Evolutionary conservation across 2,888 invertebrate species (phyloP), one percentile per base, ranked within the genome.

Genomic region (Thysanoteuthis rhombus): DNA sequence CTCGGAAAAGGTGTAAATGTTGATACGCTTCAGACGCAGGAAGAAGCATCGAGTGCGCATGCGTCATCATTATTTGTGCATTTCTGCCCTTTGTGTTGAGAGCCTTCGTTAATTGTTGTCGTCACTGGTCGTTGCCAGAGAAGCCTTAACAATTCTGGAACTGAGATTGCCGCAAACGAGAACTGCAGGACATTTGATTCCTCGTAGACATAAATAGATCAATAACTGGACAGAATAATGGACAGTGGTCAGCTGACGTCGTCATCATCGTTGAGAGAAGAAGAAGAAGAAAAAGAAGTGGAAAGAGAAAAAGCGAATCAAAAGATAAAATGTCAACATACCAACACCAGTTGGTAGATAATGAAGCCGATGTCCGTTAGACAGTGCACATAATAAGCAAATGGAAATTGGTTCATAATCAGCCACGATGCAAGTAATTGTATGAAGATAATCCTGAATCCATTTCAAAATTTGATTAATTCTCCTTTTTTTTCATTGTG

Each of bases 281-380:
- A 12, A 75, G 58, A 58, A 28, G 12, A 16, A n/a, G 16, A 36
- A 36, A 52, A 36, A 2, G 36, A n/a, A 1, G n/a, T 16, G n/a
- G 75, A 75, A n/a, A n/a, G 12, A 75, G 12, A n/a, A n/a, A n/a
- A n/a, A 75, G n/a, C 6, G n/a, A 75, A 47, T 32, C 22, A 28
- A n/a, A n/a, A n/a, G n/a, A 75, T 22, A n/a, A 19, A n/a, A 32
- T 32, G 19, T 32, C 28, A 25, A 58, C 58, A 28, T 58, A 58
- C 90, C 90, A 32, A 45, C 6, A 45, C 40, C 40, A 42, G 40
- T n/a, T 52, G 42, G 75, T 92, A 92, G 39, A 89, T n/a, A 90
- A 94, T 94, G 89, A 96, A 96, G 25, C 95, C 96, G 10, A 95
- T 94, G 4, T 95, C 95, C 4, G 96, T 96, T 0, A 96, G 94